A percentile compares a stretch with the other conserved stretches of the same genome.
Conservation (phyloP, 2,797 vertebrate species). For the Diplodus sargus region DNA sequence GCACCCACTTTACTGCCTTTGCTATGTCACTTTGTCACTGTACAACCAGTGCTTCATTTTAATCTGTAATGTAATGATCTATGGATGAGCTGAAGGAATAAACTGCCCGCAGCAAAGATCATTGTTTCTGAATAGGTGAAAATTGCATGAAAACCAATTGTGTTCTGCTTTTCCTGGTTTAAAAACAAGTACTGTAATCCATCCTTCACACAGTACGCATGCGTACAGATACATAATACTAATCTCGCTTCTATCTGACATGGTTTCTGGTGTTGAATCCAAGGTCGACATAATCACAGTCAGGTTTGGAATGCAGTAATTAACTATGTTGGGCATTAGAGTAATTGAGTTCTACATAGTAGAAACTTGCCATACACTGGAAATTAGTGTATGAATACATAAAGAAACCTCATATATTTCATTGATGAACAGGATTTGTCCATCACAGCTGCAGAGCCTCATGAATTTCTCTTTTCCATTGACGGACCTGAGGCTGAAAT, state of each 20-base stretch:
- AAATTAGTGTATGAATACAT: not conserved
- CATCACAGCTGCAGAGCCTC: not conserved
- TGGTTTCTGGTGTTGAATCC: not conserved
- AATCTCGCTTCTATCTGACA: not conserved
- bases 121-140: not conserved
- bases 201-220: not conserved
- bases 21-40: too few species aligned
- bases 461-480: conserved; percentile 2
- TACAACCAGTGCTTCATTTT: not conserved
- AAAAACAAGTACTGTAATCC: not conserved
- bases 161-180: not conserved
- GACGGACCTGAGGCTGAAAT: conserved; percentile 26
- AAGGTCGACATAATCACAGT: not conserved
- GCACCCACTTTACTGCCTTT: too few species aligned
- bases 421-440: not conserved
- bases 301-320: not conserved
- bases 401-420: conserved; percentile 6
- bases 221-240: not conserved
- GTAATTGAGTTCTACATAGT: not conserved
- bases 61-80: not conserved
- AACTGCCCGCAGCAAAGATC: not conserved
- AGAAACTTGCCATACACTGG: not conserved
- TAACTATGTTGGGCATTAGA: not conserved
- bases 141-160: not conserved
- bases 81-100: not conserved